A percentile compares a stretch with the other conserved stretches of the same genome.
Conservation (phyloP, 2,888 invertebrate species). For the Pristionchus entomophagus region DNA sequence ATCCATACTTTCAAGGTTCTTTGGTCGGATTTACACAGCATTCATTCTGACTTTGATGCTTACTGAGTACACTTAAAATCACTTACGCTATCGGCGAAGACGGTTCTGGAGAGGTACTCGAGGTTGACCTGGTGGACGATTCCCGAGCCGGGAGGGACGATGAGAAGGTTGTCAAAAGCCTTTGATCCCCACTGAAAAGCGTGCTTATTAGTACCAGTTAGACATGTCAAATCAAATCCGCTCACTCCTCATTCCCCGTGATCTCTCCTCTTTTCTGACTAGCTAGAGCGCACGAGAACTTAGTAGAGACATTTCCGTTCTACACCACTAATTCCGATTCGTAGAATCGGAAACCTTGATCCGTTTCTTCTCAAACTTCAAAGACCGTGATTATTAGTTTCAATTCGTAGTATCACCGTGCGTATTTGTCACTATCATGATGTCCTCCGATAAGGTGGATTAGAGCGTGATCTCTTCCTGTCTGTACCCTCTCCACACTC, state of each 20-base stretch:
- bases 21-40: too few relatives aligned
- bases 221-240: neutral
- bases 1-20: too few relatives aligned
- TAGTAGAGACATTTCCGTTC: too few relatives aligned
- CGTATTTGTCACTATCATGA: slow-evolving; percentile 1
- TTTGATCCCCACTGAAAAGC: slow-evolving; percentile 91
- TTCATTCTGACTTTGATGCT: too few relatives aligned
- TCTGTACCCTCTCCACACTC: neutral
- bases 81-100: slow-evolving; percentile 61
- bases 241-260: neutral
- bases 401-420: neutral
- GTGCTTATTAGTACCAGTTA: neutral
- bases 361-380: neutral
- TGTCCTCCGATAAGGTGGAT: neutral
- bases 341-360: too few relatives aligned
- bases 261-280: too few relatives aligned
- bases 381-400: neutral
- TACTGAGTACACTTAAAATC: too few relatives aligned
- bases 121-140: slow-evolving; percentile 99
- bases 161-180: slow-evolving; percentile 94
- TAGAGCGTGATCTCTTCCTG: neutral
- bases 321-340: too few relatives aligned
- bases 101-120: slow-evolving; percentile 80
- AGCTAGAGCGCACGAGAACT: too few relatives aligned
- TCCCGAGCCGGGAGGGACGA: slow-evolving; percentile 97